A percentile compares a stretch with the other conserved stretches of the same genome.
phyloP scores from a whole-genome alignment of 2,797 vertebrate genomes.

The Meriones psammophilus region DNA sequence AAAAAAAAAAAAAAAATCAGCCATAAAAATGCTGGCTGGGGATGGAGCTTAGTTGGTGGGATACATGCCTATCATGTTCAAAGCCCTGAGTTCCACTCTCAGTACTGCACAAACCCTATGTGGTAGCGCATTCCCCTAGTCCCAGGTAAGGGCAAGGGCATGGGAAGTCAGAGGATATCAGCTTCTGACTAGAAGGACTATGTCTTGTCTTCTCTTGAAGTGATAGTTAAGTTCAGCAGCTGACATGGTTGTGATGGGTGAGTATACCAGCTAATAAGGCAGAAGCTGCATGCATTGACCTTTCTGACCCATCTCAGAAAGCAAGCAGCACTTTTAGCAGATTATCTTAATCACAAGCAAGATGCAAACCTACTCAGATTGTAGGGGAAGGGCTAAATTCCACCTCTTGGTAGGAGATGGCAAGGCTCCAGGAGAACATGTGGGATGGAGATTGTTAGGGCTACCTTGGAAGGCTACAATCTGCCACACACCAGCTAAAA shows the following conservation, averaged over 20 bases:
- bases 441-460: slow-evolving; percentile 59
- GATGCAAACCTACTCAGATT: slow-evolving; percentile 7
- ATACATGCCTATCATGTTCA: neutral
- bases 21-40: neutral
- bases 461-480: slow-evolving; percentile 70
- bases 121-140: neutral
- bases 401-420: slow-evolving; percentile 66
- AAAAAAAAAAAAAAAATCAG: neutral
- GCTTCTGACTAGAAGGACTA: neutral
- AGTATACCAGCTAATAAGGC: neutral
- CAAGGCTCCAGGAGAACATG: slow-evolving; percentile 69
- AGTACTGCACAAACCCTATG: neutral
- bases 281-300: neutral
- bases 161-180: neutral
- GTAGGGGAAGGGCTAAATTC: neutral
- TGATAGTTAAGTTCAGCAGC: neutral
- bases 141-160: too few species aligned
- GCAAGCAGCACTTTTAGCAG: neutral
- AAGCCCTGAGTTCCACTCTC: neutral
- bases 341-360: slow-evolving; percentile 35
- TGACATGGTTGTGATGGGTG: neutral
- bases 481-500: slow-evolving; percentile 61
- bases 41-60: neutral
- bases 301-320: neutral
- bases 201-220: neutral